These are phyloP conservation scores for Hippocampus comes DNA, from an alignment of 2,113 vertebrate genomes.

Conservation along the genomic window DNA sequence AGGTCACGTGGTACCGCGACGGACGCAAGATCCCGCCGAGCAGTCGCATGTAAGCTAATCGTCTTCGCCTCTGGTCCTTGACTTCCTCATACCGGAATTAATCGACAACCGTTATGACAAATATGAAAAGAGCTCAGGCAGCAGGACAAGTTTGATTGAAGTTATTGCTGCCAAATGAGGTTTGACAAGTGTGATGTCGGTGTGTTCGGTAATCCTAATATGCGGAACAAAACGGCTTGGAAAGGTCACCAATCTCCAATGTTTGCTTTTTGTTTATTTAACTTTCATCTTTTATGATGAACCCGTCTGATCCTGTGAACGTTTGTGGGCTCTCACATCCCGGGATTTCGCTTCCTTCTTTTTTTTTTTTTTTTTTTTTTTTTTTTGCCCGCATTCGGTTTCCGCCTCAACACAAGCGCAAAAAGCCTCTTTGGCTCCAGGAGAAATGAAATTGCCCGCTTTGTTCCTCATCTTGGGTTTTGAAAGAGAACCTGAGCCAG, in stretches of 20 bases:
- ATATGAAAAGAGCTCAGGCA: too few relatives aligned
- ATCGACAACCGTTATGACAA: too few relatives aligned
- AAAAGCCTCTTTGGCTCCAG: conserved; percentile 10
- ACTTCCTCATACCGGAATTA: neutral
- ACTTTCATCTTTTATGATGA: neutral
- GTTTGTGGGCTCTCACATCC: neutral
- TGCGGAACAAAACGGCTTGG: neutral
- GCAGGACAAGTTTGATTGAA: neutral
- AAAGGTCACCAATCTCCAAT: neutral
- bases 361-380: conserved; percentile 6
- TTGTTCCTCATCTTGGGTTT: conserved; percentile 4
- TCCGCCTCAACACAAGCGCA: conserved; percentile 6
- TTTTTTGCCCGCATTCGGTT: neutral
- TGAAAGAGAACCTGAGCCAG: conserved; percentile 1
- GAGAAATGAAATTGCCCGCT: conserved; percentile 18
- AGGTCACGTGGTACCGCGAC: conserved; percentile 96
- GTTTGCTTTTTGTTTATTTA: conserved; percentile 41
- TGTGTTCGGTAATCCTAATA: neutral
- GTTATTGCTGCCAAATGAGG: neutral
- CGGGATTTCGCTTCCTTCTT: conserved; percentile 2
- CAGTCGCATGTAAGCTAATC: conserved; percentile 86
- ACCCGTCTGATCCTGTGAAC: conserved; percentile 9
- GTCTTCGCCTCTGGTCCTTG: neutral
- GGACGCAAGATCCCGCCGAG: conserved; percentile 95
- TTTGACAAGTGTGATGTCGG: neutral